phyloP scores from a whole-genome alignment of 2,888 invertebrate species.

The Abscondita cerata region DNA sequence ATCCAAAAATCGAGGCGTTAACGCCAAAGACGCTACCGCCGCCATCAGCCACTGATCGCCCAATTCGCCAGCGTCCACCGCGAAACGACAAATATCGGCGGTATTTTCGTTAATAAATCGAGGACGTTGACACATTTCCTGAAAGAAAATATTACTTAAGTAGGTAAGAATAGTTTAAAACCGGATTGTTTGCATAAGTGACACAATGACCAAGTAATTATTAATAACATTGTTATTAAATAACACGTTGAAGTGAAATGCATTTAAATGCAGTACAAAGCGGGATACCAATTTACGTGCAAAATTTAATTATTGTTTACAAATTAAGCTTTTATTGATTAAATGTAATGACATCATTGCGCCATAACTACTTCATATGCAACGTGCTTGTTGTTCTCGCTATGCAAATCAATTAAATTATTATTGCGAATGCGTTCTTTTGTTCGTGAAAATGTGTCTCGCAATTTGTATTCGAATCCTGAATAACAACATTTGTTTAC shows the following conservation, averaged over 20 bases:
- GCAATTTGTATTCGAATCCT: too few species aligned
- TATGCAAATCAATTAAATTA: too few species aligned
- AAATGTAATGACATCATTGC: too few species aligned
- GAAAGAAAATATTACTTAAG: slow-evolving; percentile 38
- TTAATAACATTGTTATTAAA: neutral
- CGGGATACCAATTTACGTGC: too few species aligned
- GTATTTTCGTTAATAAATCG: slow-evolving; percentile 61
- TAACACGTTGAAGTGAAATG: neutral
- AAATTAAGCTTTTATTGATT: too few species aligned
- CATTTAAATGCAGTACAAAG: too few species aligned
- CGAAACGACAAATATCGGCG: slow-evolving; percentile 55
- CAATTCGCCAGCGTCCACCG: slow-evolving; percentile 65
- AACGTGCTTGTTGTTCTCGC: too few species aligned
- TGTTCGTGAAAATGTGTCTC: too few species aligned
- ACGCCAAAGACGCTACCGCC: slow-evolving; percentile 70
- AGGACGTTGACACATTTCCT: slow-evolving; percentile 73
- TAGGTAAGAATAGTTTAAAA: neutral
- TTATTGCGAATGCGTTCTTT: too few species aligned
- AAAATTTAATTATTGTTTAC: too few species aligned
- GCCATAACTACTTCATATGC: too few species aligned
- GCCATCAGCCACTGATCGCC: slow-evolving; percentile 69
- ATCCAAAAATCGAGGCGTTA: slow-evolving; percentile 71
- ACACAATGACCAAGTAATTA: slow-evolving; percentile 9
- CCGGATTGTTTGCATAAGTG: neutral
- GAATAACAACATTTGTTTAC: too few species aligned